Conservation (phyloP, 2,113 vertebrate species). For the Papio anubis region DNA sequence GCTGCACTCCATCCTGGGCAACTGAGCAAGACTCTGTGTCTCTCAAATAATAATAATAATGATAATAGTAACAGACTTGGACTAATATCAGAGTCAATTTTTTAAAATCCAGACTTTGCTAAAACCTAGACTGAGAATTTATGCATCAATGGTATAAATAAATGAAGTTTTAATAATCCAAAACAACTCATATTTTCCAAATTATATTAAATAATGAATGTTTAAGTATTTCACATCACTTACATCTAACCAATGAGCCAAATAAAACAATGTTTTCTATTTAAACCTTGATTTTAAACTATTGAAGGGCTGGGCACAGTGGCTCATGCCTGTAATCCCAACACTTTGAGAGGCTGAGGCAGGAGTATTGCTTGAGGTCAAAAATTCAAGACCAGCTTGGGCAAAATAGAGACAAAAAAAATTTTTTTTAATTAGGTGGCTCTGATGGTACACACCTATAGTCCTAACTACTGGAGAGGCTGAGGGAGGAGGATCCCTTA, state of each 20-base stretch:
- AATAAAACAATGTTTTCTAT: constrained; percentile 53
- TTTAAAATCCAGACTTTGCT: not conserved
- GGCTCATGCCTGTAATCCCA: not conserved
- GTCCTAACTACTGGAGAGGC: not conserved
- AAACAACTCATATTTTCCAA: constrained; percentile 45
- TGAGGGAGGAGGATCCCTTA: no score
- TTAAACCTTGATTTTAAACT: constrained; percentile 61
- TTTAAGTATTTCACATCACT: not conserved
- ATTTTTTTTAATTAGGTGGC: not conserved
- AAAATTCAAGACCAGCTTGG: not conserved
- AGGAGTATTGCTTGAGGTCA: not conserved
- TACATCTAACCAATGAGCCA: constrained; percentile 52
- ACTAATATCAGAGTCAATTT: not conserved
- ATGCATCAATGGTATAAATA: constrained; percentile 25
- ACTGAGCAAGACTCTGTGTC: no score
- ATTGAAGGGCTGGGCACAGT: not conserved
- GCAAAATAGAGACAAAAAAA: not conserved
- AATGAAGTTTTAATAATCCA: constrained; percentile 6
- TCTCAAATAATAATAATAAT: no score
- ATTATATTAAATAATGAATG: constrained; percentile 43
- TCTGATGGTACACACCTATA: not conserved
- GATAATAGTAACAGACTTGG: not conserved
- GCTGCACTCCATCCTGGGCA: no score
- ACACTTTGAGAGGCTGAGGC: not conserved
- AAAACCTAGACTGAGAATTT: constrained; percentile 11